phyloP scores from a whole-genome alignment of 2,888 invertebrate genomes.

The Chymomyza amoena region DNA sequence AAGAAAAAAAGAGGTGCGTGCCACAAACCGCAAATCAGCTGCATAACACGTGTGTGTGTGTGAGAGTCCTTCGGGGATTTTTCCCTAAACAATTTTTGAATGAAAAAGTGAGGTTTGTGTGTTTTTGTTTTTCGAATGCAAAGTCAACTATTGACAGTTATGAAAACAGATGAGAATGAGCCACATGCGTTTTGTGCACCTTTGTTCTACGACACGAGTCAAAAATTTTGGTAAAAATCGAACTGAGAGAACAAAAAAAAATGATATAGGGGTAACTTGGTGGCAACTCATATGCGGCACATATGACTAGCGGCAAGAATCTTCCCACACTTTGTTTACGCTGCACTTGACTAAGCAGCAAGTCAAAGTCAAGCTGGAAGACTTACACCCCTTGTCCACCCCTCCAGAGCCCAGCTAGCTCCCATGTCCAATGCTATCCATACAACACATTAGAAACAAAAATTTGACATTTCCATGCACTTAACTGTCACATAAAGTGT shows the following conservation, averaged over 20 bases:
- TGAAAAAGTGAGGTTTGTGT: constrained; percentile 29
- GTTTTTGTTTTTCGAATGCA: constrained; percentile 44
- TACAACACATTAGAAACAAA: constrained; percentile 61
- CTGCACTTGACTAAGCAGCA: constrained; percentile 53
- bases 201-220: neutral
- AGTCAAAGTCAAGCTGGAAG: constrained; percentile 9
- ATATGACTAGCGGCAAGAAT: neutral
- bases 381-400: neutral
- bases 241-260: neutral
- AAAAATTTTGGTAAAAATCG: neutral
- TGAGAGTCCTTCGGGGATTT: constrained; percentile 16
- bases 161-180: constrained; percentile 56
- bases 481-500: constrained; percentile 72
- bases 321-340: constrained; percentile 55
- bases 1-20: constrained; percentile 15
- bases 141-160: constrained; percentile 73
- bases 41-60: constrained; percentile 12
- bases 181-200: constrained; percentile 14
- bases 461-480: constrained; percentile 70
- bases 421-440: constrained; percentile 9
- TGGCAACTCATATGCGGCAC: neutral
- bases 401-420: neutral
- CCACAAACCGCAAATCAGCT: constrained; percentile 30
- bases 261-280: neutral
- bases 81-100: constrained; percentile 36